These are phyloP conservation scores for Tiliqua scincoides DNA, from an alignment of 2,113 vertebrate genomes.

Conservation along the genomic window DNA sequence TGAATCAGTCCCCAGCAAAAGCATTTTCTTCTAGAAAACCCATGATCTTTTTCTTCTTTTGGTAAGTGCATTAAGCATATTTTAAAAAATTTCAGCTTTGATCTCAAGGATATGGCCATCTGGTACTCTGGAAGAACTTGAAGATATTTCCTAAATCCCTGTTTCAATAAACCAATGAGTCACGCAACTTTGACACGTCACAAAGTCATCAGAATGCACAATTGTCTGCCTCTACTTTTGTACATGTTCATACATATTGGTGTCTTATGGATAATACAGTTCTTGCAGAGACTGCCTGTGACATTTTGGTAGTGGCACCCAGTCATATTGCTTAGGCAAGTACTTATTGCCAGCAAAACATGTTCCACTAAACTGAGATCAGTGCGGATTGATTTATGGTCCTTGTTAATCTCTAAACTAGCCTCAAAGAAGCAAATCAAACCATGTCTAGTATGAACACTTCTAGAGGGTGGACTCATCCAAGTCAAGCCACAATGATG, in stretches of 20 bases:
- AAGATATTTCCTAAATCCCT: slow-evolving; percentile 16
- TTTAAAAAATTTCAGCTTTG: neutral
- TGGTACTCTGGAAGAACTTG: neutral
- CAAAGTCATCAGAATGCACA: neutral
- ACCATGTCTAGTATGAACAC: neutral
- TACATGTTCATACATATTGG: neutral
- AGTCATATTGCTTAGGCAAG: too few relatives aligned
- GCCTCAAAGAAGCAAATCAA: slow-evolving; percentile 32
- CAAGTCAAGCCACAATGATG: neutral
- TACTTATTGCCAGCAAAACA: slow-evolving; percentile 3
- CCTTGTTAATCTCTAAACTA: slow-evolving; percentile 30
- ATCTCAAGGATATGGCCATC: neutral
- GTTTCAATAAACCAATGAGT: slow-evolving; percentile 7
- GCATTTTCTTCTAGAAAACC: neutral
- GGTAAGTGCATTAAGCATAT: neutral
- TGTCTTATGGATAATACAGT: neutral
- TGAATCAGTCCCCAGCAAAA: neutral
- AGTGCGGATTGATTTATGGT: slow-evolving; percentile 32
- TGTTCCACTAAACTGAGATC: slow-evolving; percentile 28
- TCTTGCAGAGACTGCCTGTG: neutral
- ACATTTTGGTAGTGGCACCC: too few relatives aligned
- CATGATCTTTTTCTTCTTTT: neutral
- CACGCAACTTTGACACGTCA: neutral
- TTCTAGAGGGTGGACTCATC: neutral
- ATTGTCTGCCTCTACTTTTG: neutral